phyloP scores from a whole-genome alignment of 2,888 invertebrate genomes.

The Agrilus cyanescens region DNA sequence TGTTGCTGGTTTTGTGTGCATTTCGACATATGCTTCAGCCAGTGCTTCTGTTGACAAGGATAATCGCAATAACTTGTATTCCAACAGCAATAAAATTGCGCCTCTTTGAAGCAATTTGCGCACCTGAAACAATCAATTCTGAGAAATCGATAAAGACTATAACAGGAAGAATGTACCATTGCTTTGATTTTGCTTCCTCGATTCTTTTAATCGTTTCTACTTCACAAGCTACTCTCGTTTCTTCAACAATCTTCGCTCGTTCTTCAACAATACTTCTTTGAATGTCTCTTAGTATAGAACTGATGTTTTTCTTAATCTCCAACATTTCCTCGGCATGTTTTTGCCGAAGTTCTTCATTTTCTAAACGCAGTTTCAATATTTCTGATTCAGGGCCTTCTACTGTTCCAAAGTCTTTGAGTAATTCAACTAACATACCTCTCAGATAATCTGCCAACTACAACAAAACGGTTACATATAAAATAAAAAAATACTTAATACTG shows the following conservation, averaged over 20 bases:
- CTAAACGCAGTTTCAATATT: conserved; percentile 47
- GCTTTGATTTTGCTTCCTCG: conserved; percentile 71
- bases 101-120: conserved; percentile 74
- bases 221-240: conserved; percentile 54
- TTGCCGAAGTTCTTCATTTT: conserved; percentile 60
- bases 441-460: conserved; percentile 56
- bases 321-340: conserved; percentile 62
- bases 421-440: conserved; percentile 55
- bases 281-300: conserved; percentile 29
- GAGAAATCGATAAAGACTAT: background rate
- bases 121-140: conserved; percentile 42
- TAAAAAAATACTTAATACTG: conserved; percentile 1
- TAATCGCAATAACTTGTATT: conserved; percentile 90
- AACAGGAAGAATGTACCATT: conserved; percentile 51
- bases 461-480: conserved; percentile 15
- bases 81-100: conserved; percentile 92
- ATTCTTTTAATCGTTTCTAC: conserved; percentile 59
- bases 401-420: conserved; percentile 49
- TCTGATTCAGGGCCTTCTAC: conserved; percentile 45
- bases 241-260: conserved; percentile 49
- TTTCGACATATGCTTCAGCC: conserved; percentile 60
- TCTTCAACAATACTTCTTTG: conserved; percentile 40
- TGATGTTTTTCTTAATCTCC: conserved; percentile 38
- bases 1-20: conserved; percentile 38
- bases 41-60: conserved; percentile 77